These are phyloP conservation scores for Macrostomum lignano DNA, from an alignment of 1,140 invertebrate species.

Conservation along the genomic window DNA sequence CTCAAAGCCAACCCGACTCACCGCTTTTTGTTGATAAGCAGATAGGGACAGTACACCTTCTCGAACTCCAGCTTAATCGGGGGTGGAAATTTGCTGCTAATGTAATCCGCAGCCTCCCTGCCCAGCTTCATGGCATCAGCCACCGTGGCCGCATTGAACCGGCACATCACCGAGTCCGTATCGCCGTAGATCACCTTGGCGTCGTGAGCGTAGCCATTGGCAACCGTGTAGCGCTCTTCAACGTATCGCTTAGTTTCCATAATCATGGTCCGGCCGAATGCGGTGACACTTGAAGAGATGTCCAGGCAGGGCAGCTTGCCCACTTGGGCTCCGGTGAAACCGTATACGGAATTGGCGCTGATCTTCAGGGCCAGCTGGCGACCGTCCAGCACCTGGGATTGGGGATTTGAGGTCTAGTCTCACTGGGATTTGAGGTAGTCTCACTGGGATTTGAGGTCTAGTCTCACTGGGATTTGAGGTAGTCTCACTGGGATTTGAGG, in stretches of 20 bases:
- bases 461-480: too few species aligned
- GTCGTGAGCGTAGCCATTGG: slow-evolving; percentile 65
- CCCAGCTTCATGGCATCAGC: slow-evolving; percentile 82
- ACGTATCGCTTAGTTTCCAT: slow-evolving; percentile 79
- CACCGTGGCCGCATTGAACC: slow-evolving; percentile 68
- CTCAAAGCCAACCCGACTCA: slow-evolving; percentile 1
- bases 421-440: too few species aligned
- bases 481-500: too few species aligned
- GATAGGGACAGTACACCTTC: slow-evolving; percentile 93
- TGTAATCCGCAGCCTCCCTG: slow-evolving; percentile 62
- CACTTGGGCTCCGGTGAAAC: slow-evolving; percentile 92
- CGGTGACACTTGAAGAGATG: slow-evolving; percentile 53
- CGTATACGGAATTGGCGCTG: slow-evolving; percentile 94
- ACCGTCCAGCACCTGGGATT: slow-evolving; percentile 76
- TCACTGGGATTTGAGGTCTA: too few species aligned
- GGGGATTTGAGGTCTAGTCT: too few species aligned
- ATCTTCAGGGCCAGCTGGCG: slow-evolving; percentile 88
- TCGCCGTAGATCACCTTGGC: slow-evolving; percentile 83
- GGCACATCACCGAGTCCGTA: slow-evolving; percentile 98
- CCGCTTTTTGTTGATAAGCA: slow-evolving; percentile 91
- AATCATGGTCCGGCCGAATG: slow-evolving; percentile 91
- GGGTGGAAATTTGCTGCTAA: slow-evolving; percentile 62
- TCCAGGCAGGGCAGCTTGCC: slow-evolving; percentile 92
- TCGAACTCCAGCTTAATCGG: slow-evolving; percentile 98
- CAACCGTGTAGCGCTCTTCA: slow-evolving; percentile 45